These are phyloP conservation scores for Drosophila tani DNA, from an alignment of 1,140 invertebrate species.

Conservation along the genomic window DNA sequence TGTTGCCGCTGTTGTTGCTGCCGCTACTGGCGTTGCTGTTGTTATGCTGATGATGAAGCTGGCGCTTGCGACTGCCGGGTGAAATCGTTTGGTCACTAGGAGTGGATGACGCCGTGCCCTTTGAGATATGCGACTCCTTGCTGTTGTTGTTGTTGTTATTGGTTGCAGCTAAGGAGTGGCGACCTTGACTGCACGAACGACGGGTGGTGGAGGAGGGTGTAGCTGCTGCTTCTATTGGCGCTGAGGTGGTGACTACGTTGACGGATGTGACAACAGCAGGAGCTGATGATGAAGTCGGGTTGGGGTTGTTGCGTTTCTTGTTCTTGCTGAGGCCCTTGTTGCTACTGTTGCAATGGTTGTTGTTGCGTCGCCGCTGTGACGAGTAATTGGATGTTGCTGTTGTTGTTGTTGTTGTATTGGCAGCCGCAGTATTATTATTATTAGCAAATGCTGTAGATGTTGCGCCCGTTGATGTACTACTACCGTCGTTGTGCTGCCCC, in stretches of 20 bases:
- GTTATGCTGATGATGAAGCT: slow-evolving; percentile 48
- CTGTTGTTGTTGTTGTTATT: slow-evolving; percentile 24
- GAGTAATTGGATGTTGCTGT: slow-evolving; percentile 47
- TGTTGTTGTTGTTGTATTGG: slow-evolving; percentile 37
- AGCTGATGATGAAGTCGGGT: slow-evolving; percentile 14
- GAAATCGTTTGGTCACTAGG: slow-evolving; percentile 50
- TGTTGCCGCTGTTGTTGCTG: slow-evolving; percentile 22
- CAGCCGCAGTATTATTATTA: slow-evolving; percentile 40
- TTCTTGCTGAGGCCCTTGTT: slow-evolving; percentile 33
- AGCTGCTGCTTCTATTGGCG: slow-evolving; percentile 7
- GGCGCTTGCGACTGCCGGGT: slow-evolving; percentile 68
- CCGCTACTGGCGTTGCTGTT: slow-evolving; percentile 10
- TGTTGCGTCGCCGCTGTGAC: slow-evolving; percentile 54
- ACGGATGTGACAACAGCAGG: slow-evolving; percentile 46
- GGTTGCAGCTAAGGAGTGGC: slow-evolving; percentile 16
- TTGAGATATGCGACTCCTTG: slow-evolving; percentile 33
- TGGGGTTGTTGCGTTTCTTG: slow-evolving; percentile 40
- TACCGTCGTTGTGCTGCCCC: slow-evolving; percentile 83
- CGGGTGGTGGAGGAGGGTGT: slow-evolving; percentile 12
- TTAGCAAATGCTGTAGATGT: slow-evolving; percentile 42
- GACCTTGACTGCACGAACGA: slow-evolving; percentile 69
- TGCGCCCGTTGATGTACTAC: slow-evolving; percentile 39
- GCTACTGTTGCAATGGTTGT: slow-evolving; percentile 37
- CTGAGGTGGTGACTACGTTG: slow-evolving; percentile 15
- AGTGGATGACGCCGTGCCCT: slow-evolving; percentile 28